A percentile compares a stretch with the other conserved stretches of the same genome.
Conservation (phyloP, 64 coral and sea anemone genomes). For the Stylophora pistillata region DNA sequence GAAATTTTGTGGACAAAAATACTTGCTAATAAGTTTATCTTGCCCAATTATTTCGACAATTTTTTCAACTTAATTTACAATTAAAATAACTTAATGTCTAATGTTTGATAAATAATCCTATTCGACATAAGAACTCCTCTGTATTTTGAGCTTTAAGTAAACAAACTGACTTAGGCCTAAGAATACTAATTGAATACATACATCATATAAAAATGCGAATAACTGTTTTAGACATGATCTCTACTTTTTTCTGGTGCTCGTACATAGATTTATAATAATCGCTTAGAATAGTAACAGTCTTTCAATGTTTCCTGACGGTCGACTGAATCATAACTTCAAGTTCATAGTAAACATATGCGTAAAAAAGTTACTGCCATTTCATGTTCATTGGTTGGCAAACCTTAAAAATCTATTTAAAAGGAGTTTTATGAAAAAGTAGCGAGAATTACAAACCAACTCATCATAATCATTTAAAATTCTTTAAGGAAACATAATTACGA, state of each 20-base stretch:
- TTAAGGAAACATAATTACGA: too few relatives aligned
- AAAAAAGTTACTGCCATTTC: too few relatives aligned
- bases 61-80: background rate
- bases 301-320: too few relatives aligned
- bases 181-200: background rate
- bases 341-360: too few relatives aligned
- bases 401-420: too few relatives aligned
- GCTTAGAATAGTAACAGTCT: too few relatives aligned
- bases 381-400: too few relatives aligned
- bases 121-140: background rate
- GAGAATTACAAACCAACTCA: too few relatives aligned
- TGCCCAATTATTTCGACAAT: background rate
- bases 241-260: background rate
- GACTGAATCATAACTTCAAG: too few relatives aligned
- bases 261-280: background rate
- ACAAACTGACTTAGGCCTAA: background rate
- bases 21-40: background rate
- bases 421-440: too few relatives aligned
- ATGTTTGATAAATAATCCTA: slow-evolving; percentile 22
- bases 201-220: background rate
- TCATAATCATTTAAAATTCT: too few relatives aligned
- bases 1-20: background rate
- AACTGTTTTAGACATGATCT: background rate
- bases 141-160: background rate
- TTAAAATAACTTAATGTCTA: slow-evolving; percentile 22